phyloP scores from a whole-genome alignment of 2,888 invertebrate genomes.

The Eurytoma californica region DNA sequence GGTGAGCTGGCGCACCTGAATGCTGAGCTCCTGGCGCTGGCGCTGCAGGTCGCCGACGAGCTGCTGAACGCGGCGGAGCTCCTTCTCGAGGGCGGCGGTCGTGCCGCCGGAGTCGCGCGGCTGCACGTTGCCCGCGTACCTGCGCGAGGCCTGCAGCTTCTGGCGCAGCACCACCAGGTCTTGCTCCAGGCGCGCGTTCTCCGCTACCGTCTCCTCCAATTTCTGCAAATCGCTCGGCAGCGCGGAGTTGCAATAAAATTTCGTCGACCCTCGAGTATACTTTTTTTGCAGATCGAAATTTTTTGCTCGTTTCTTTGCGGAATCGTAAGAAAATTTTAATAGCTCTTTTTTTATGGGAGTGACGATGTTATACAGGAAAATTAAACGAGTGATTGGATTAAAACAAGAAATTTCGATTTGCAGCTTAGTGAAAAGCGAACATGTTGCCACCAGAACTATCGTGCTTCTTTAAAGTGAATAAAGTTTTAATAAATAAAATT shows the following conservation, averaged over 20 bases:
- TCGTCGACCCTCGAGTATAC: neutral
- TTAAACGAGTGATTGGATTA: neutral
- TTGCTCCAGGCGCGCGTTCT: constrained; percentile 91
- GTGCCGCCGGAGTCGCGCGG: constrained; percentile 74
- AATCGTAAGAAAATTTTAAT: too few relatives aligned
- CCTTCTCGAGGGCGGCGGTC: constrained; percentile 84
- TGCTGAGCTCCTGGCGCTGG: constrained; percentile 89
- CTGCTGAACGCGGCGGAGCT: constrained; percentile 88
- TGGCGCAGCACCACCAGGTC: constrained; percentile 90
- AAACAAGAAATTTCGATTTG: constrained; percentile 14
- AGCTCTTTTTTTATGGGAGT: too few relatives aligned
- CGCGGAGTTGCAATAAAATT: neutral
- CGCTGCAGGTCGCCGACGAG: constrained; percentile 90
- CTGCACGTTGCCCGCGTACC: constrained; percentile 70
- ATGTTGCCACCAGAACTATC: constrained; percentile 23
- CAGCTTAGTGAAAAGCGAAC: neutral
- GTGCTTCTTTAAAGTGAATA: constrained; percentile 33
- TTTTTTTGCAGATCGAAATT: constrained; percentile 1
- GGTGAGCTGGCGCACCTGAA: constrained; percentile 89
- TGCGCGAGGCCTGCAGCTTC: constrained; percentile 85
- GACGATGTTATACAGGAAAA: neutral
- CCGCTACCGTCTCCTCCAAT: constrained; percentile 93
- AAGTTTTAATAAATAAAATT: constrained; percentile 16
- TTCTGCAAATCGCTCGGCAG: constrained; percentile 77
- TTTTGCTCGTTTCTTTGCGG: neutral